Evolutionary conservation across 2,113 vertebrate genomes (phyloP), one percentile per base, ranked within the genome.

Genomic region (Electrona antarctica): DNA sequence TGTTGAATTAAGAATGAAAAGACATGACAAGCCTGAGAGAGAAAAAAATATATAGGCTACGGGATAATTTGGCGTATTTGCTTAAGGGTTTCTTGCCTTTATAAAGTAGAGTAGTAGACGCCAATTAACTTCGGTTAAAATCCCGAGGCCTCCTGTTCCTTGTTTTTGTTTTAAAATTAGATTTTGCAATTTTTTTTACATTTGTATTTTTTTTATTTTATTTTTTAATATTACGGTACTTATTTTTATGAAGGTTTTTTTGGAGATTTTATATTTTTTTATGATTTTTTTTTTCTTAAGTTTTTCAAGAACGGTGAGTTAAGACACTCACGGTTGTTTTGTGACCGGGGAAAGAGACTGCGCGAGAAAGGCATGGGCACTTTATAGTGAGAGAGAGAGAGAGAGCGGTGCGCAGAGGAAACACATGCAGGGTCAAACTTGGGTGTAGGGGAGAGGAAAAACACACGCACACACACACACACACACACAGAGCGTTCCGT

Each of bases 231-330:
- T 74, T 81, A 51, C 33, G 50, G 78, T 82, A 58, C 72, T 86
- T 86, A 77, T 86, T 92, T 89, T 93, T 90, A 82, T 90, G 11
- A 65, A 83, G 80, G 65, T 93, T 93, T 88, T 88, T 86, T 84
- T 91, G 14, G 87, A 10, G 75, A 81, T 92, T 93, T 87, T 90
- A 73, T 85, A 71, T 87, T 85, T 81, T 83, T 91, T 48, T 76
- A 13, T 62, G 71, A 68, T 83, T 67, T 66, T 11, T 76, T 82
- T 90, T 91, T 86, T 90, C 88, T 91, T 87, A 89, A 89, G 85
- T 90, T 91, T 88, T 87, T 91, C 84, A 83, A 87, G 83, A 89
- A 86, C 91, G 64, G 93, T 93, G 93, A 93, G 93, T 92, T 89
- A 66, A 21, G 69, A 90, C 93, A 93, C 93, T 93, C 93, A 93